Conservation (phyloP, 2,888 invertebrate genomes). For the Melangyna quadrimaculata region DNA sequence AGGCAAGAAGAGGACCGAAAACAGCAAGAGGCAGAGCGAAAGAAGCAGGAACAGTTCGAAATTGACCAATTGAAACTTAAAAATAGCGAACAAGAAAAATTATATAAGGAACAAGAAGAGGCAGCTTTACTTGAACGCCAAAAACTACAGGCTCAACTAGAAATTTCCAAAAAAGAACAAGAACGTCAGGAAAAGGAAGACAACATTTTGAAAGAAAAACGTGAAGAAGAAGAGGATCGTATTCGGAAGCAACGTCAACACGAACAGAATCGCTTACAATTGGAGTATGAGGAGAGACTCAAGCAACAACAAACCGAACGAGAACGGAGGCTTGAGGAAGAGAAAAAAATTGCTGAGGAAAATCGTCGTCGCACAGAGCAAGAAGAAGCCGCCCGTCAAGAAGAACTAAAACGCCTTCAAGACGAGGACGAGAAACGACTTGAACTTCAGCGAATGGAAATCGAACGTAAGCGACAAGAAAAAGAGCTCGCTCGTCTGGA, state of each 20-base stretch:
- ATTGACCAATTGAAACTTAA: conserved; percentile 73
- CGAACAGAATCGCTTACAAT: conserved; percentile 74
- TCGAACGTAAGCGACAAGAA: conserved; percentile 75
- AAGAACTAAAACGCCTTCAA: conserved; percentile 75
- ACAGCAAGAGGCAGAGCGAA: conserved; percentile 63
- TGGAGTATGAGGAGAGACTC: conserved; percentile 76
- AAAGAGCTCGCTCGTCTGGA: conserved; percentile 76
- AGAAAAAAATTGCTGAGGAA: conserved; percentile 76
- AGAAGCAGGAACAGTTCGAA: conserved; percentile 72
- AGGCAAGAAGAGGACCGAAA: conserved; percentile 59
- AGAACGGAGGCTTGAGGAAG: conserved; percentile 75
- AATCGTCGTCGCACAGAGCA: conserved; percentile 74
- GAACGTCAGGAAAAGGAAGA: conserved; percentile 72
- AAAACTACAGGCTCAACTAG: conserved; percentile 28
- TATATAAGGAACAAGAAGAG: conserved; percentile 47
- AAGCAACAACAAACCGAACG: conserved; percentile 75
- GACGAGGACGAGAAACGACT: conserved; percentile 77
- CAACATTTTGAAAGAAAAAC: conserved; percentile 73
- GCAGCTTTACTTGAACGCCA: conserved; percentile 26
- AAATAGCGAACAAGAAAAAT: conserved; percentile 73
- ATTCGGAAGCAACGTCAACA: conserved; percentile 74
- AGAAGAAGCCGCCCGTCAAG: conserved; percentile 76
- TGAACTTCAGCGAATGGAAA: conserved; percentile 75
- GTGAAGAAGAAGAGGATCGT: conserved; percentile 75
- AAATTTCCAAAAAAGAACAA: conserved; percentile 59